A percentile compares a stretch with the other conserved stretches of the same genome.
Conservation (phyloP, 2,888 invertebrate species). For the Capitulum mitella region DNA sequence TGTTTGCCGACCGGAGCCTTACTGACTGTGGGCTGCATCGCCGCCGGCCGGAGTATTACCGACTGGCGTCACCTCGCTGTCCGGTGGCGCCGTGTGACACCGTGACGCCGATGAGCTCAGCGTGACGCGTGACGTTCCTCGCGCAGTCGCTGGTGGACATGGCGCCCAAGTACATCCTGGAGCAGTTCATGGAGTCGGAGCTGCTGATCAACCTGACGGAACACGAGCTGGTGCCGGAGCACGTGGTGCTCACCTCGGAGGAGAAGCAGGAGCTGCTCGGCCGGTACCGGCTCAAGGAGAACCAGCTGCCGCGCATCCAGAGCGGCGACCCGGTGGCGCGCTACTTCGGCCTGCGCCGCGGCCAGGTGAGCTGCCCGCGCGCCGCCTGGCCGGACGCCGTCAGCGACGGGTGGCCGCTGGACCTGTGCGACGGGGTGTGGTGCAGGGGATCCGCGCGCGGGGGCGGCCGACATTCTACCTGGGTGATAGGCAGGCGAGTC, state of each 20-base stretch:
- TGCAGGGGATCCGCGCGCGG: too few relatives aligned
- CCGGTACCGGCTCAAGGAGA: constrained; percentile 83
- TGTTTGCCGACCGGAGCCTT: too few relatives aligned
- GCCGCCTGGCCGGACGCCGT: too few relatives aligned
- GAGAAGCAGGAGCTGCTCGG: constrained; percentile 90
- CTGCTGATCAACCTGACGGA: constrained; percentile 95
- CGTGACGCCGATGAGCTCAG: too few relatives aligned
- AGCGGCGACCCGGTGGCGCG: constrained; percentile 96
- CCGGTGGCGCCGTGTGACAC: too few relatives aligned
- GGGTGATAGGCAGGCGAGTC: too few relatives aligned
- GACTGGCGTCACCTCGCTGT: too few relatives aligned
- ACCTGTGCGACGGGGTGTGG: background rate
- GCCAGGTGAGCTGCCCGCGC: constrained; percentile 54
- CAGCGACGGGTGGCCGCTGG: too few relatives aligned
- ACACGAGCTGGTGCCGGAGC: constrained; percentile 96
- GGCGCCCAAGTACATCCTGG: constrained; percentile 97
- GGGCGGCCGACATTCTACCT: too few relatives aligned
- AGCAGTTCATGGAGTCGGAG: constrained; percentile 92
- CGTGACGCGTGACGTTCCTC: too few relatives aligned
- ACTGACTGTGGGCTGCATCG: too few relatives aligned
- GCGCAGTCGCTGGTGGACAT: constrained; percentile 84
- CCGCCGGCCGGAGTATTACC: too few relatives aligned
- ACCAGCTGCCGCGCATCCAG: constrained; percentile 98
- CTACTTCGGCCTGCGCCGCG: constrained; percentile 96
- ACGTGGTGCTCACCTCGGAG: constrained; percentile 95